A percentile compares a stretch with the other conserved stretches of the same genome.
phyloP scores from a whole-genome alignment of 2,797 vertebrate genomes.

The Tympanoctomys barrerae region DNA sequence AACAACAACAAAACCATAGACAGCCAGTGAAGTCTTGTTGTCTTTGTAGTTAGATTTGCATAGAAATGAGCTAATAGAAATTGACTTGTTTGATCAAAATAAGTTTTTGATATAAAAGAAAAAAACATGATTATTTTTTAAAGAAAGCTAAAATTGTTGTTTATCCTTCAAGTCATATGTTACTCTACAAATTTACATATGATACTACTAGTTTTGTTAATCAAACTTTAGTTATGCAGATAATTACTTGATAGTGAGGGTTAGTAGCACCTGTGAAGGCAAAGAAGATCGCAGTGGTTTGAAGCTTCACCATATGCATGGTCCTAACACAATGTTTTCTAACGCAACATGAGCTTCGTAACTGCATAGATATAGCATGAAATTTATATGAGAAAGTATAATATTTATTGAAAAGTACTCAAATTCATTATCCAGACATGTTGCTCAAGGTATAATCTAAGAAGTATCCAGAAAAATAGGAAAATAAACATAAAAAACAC shows the following conservation, averaged over 20 bases:
- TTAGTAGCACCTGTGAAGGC: background rate
- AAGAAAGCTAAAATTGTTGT: background rate
- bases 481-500: background rate
- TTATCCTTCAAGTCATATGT: background rate
- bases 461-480: background rate
- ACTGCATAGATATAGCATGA: background rate
- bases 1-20: background rate
- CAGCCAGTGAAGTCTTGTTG: background rate
- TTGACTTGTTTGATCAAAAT: background rate
- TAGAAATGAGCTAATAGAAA: background rate
- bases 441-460: background rate
- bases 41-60: background rate
- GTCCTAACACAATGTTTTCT: background rate
- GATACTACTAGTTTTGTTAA: background rate
- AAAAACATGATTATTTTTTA: constrained; percentile 7
- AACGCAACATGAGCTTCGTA: background rate
- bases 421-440: background rate
- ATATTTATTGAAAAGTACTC: background rate
- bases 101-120: background rate
- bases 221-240: constrained; percentile 24
- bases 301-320: background rate
- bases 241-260: background rate
- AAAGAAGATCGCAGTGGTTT: background rate
- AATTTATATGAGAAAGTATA: background rate
- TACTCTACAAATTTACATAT: background rate